Percentiles rank a stretch among this genome's conserved stretches.
phyloP scores from a whole-genome alignment of 2,113 vertebrate species.

The Oostethus manadensis region DNA sequence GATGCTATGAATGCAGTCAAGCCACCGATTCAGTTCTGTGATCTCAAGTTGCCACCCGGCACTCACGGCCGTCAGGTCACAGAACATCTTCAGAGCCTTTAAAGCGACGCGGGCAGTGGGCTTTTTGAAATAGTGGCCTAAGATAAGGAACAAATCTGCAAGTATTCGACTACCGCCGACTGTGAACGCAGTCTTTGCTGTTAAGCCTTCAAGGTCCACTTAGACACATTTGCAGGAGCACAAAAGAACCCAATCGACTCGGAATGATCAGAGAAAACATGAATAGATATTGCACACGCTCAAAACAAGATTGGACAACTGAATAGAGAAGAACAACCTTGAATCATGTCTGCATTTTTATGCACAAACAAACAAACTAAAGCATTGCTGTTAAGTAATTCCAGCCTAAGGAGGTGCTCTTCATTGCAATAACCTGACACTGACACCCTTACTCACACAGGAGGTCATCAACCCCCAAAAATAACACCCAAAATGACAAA shows the following conservation, averaged over 20 bases:
- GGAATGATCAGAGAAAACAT: background rate
- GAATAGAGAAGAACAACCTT: background rate
- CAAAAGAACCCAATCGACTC: too few relatives aligned
- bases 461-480: too few relatives aligned
- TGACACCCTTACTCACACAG: too few relatives aligned
- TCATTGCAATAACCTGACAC: too few relatives aligned
- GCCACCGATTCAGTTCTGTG: background rate
- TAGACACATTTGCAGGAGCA: too few relatives aligned
- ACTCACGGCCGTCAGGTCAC: background rate
- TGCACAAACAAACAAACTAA: background rate
- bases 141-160: background rate
- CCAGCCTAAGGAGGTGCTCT: too few relatives aligned
- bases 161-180: background rate
- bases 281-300: constrained; percentile 8
- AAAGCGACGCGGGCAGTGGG: background rate
- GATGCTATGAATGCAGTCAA: background rate
- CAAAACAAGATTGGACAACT: background rate
- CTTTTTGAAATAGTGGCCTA: background rate
- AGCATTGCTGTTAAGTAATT: too few relatives aligned
- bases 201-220: too few relatives aligned
- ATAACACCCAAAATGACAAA: too few relatives aligned
- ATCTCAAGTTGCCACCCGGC: background rate
- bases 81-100: background rate
- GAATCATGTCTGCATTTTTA: background rate
- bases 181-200: background rate